Evolutionary conservation across 2,113 vertebrate species (phyloP), one percentile per base, ranked within the genome.

Genomic region (Mormyrus lacerda): DNA sequence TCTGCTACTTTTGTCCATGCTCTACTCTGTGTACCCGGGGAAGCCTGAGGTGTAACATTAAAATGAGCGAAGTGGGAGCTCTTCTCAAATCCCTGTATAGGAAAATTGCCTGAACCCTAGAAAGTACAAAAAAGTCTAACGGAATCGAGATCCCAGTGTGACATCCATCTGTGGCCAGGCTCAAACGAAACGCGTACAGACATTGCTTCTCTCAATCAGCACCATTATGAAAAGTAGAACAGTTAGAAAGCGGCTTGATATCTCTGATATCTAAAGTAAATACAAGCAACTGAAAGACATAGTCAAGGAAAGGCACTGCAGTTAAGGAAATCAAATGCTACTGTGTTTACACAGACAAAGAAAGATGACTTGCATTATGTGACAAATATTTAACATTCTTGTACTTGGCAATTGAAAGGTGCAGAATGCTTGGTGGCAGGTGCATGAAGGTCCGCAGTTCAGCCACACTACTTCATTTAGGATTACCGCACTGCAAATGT

Each of bases 391-490:
- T 39, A 35, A 44, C 47, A 79, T 79, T 88, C 31, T 88, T 88
- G 69, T 48, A 82, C 88, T 51, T 24, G 27, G 10, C 39, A 15
- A 44, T 17, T n/a, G 45, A n/a, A 44, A 84, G 76, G 39, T 51
- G 50, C n/a, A n/a, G 69, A 53, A 86, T 24, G 55, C 53, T 35
- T 50, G 17, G 8, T 5, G 7, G 27, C 82, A 86, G 51, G 51
- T 89, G 88, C 6, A 21, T 4, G 39, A n/a, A 55, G 17, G 15
- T 19, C 79, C 69, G 35, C 61, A 15, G 11, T 39, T 76, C 76
- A 55, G 31, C 51, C 69, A 35, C 79, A 88, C 87, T 89, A 88
- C 90, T 88, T 85, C 84, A 82, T 42, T 55, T 42, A 85, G 3
- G 61, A 88, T 73, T 44, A 45, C 17, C 61, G 8, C 47, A 15